Conservation (phyloP, 2,797 vertebrate species). For the Sebastes itinus region DNA sequence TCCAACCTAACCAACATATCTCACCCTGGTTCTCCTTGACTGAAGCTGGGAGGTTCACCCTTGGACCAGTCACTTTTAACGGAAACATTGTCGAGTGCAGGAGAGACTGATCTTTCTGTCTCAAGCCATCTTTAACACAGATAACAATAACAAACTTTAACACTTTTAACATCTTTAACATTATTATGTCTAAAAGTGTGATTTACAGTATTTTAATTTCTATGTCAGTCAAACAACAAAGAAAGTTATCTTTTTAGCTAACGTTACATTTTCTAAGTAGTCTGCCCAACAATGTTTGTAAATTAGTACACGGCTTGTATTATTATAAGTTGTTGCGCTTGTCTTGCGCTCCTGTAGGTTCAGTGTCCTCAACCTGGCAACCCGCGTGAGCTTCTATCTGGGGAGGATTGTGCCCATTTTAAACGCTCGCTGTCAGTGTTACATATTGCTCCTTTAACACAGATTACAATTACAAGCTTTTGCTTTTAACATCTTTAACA, state of each 20-base stretch:
- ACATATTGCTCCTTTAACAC: no score
- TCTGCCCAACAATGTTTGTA: no score
- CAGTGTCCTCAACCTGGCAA: no score
- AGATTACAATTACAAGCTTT: neutral
- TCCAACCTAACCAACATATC: neutral
- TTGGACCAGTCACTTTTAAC: neutral
- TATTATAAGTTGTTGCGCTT: no score
- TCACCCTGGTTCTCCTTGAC: accelerated
- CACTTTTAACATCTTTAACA: neutral
- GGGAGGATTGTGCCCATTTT: no score
- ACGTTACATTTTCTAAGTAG: no score
- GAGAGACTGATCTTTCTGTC: neutral
- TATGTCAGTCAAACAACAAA: neutral
- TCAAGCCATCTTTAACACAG: neutral
- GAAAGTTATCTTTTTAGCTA: no score
- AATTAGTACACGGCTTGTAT: no score
- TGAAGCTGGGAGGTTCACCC: accelerated
- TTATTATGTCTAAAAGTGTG: neutral
- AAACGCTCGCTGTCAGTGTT: no score
- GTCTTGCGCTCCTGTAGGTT: no score
- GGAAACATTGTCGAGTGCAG: neutral
- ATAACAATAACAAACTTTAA: neutral
- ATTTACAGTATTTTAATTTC: accelerated
- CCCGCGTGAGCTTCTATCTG: no score
- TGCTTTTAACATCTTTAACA: neutral